phyloP scores from a whole-genome alignment of 2,888 invertebrate species.

The Mimumesa dahlbomi region DNA sequence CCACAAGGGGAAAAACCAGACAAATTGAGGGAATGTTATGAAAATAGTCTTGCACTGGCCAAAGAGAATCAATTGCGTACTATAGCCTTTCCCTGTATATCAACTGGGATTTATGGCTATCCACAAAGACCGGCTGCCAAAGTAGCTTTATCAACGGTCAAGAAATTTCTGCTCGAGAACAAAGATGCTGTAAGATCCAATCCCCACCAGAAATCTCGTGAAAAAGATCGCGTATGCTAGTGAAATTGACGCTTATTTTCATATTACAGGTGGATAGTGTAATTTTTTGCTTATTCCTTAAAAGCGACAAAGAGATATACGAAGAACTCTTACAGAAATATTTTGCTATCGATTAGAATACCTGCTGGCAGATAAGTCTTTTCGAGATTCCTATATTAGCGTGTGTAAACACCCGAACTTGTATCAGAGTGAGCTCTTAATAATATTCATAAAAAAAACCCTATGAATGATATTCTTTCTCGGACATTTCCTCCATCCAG shows the following conservation, averaged over 20 bases:
- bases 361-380: background rate
- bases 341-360: constrained; percentile 83
- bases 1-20: constrained; percentile 88
- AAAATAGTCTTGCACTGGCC: constrained; percentile 84
- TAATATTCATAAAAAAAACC: constrained; percentile 44
- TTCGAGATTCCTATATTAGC: background rate
- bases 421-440: constrained; percentile 32
- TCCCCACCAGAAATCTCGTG: no score
- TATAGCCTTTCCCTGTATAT: constrained; percentile 94
- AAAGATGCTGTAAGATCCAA: constrained; percentile 78
- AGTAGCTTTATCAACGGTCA: constrained; percentile 86
- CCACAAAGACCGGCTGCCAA: constrained; percentile 89
- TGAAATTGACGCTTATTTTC: background rate
- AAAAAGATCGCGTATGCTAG: no score
- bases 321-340: constrained; percentile 87
- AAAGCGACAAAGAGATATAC: constrained; percentile 87
- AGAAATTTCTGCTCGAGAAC: constrained; percentile 84
- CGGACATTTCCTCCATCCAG: constrained; percentile 1
- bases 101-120: constrained; percentile 95
- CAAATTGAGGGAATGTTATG: constrained; percentile 86
- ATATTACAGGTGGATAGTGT: constrained; percentile 85
- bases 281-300: constrained; percentile 90
- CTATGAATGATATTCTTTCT: constrained; percentile 31
- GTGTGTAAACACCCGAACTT: constrained; percentile 14
- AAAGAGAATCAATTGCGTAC: constrained; percentile 83